Conservation (phyloP, 92 coral and sea anemone genomes). For the Parazoanthus atlanticus region DNA sequence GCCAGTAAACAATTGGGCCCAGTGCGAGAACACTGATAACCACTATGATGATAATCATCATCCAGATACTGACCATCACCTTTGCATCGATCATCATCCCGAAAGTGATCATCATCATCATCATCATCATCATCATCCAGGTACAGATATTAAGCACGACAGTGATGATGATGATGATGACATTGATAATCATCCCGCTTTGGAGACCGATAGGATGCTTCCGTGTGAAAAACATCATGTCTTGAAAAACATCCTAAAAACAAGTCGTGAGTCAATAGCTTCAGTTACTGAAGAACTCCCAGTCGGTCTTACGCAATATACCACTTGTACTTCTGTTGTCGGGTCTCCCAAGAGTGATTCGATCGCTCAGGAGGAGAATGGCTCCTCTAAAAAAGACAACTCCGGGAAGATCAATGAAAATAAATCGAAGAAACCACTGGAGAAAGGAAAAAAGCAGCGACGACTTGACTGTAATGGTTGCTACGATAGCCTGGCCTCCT, state of each 20-base stretch:
- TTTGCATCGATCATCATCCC: not conserved
- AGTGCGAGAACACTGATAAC: not conserved
- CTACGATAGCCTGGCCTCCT: not conserved
- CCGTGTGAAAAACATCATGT: not conserved
- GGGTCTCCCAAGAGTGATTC: too few species aligned
- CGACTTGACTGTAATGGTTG: not conserved
- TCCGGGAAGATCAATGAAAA: not conserved
- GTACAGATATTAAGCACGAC: not conserved
- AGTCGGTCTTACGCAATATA: not conserved
- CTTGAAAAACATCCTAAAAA: not conserved
- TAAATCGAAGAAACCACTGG: not conserved
- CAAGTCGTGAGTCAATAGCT: not conserved
- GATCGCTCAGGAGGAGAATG: not conserved
- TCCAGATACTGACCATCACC: not conserved
- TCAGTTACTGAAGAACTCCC: not conserved
- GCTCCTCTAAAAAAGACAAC: not conserved
- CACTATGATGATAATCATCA: not conserved
- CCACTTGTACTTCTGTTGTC: not conserved
- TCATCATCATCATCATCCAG: not conserved
- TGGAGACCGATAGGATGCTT: conserved; percentile 6
- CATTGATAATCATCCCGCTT: not conserved
- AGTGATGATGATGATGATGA: not conserved
- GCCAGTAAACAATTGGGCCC: not conserved
- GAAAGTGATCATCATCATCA: not conserved
- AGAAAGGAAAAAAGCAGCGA: not conserved